A percentile compares a stretch with the other conserved stretches of the same genome.
Conservation (phyloP, 2,888 invertebrate genomes). For the Hirtodrosophila confusa region DNA sequence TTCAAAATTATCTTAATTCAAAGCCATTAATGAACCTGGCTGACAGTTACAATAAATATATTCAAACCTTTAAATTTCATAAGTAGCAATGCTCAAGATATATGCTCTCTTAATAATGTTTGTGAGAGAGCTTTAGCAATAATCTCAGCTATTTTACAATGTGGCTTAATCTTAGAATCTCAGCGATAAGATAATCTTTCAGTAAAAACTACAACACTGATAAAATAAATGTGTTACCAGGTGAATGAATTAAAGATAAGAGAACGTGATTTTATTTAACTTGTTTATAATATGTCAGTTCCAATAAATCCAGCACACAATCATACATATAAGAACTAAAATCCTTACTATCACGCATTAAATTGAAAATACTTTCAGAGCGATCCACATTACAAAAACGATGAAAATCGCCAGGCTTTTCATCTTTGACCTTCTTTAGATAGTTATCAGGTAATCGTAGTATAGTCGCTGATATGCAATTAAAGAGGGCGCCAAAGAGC, state of each 20-base stretch:
- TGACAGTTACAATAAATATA: too few relatives aligned
- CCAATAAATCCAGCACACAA: slow-evolving; percentile 75
- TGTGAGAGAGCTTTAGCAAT: background rate
- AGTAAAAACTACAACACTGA: slow-evolving; percentile 17
- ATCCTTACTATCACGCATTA: slow-evolving; percentile 58
- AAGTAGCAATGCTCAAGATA: background rate
- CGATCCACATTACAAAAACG: slow-evolving; percentile 82
- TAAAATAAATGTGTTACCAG: slow-evolving; percentile 41
- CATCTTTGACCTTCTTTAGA: slow-evolving; percentile 76
- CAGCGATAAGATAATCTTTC: slow-evolving; percentile 40
- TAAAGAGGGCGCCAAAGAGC: slow-evolving; percentile 82
- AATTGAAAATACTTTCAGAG: slow-evolving; percentile 54
- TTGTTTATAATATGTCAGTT: slow-evolving; percentile 55
- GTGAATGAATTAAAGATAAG: slow-evolving; percentile 21
- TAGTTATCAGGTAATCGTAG: slow-evolving; percentile 81
- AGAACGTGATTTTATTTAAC: slow-evolving; percentile 8
- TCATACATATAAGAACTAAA: slow-evolving; percentile 68
- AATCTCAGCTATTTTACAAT: slow-evolving; percentile 3
- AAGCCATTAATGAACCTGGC: too few relatives aligned
- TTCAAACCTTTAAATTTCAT: background rate
- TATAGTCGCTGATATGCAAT: slow-evolving; percentile 79
- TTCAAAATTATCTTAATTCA: too few relatives aligned
- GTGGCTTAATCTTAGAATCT: too few relatives aligned
- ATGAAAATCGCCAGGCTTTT: slow-evolving; percentile 80
- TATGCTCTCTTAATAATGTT: slow-evolving; percentile 1